Conservation (phyloP, 2,888 invertebrate genomes). For the Horisme vitalbata region DNA sequence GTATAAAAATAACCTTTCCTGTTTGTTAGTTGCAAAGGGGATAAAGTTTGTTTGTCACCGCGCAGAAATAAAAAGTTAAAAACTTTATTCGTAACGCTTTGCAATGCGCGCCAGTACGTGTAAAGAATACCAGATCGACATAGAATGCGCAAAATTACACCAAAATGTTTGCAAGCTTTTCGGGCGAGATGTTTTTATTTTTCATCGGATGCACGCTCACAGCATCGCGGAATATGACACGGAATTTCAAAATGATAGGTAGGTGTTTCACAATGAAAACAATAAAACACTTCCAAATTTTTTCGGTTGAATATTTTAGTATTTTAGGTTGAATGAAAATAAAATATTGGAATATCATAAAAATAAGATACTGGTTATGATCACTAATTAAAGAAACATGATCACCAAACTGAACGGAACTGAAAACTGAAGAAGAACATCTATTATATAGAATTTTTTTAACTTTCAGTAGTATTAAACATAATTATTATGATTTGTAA, state of each 20-base stretch:
- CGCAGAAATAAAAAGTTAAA: constrained; percentile 53
- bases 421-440: too few species aligned
- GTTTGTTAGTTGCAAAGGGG: constrained; percentile 16
- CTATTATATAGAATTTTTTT: too few species aligned
- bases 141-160: constrained; percentile 32
- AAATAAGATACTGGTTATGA: too few species aligned
- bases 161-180: constrained; percentile 30
- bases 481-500: too few species aligned
- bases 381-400: too few species aligned
- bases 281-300: background rate
- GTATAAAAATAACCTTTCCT: background rate
- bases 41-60: constrained; percentile 51
- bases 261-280: background rate
- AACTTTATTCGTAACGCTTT: constrained; percentile 48
- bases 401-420: too few species aligned
- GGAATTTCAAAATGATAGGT: constrained; percentile 15
- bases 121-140: constrained; percentile 46
- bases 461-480: too few species aligned
- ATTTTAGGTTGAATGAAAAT: too few species aligned
- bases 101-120: constrained; percentile 57
- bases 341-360: too few species aligned
- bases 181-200: constrained; percentile 26
- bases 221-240: constrained; percentile 35
- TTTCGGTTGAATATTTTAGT: too few species aligned
- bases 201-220: constrained; percentile 43